Base-by-base conservation (phyloP, 1,140 invertebrate species). In the Zaprionus africanus region DNA sequence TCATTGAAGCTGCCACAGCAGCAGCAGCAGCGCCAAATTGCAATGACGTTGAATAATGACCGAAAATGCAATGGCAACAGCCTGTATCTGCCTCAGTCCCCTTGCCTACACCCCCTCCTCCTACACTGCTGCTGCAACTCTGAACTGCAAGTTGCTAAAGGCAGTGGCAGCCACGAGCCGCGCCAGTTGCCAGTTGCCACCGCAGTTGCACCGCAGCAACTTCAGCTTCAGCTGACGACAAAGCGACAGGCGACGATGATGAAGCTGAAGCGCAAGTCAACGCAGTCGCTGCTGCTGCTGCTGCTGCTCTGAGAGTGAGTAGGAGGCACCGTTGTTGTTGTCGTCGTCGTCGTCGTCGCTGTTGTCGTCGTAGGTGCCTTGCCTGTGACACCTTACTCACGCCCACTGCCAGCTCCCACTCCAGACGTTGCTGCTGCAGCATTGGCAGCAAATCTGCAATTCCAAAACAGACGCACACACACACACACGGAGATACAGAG, bases 1-100 rank as follows among this genome's bases (percentile, higher is more conserved):
- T 88, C 84, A 88, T 88, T 85, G 84, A 78, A 84, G 74, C 80
- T 88, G 83, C 84, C 84, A 82, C 79, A 73, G 63, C 78, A 64
- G 70, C 81, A 51, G 26, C 60, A 22, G 62, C 61, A 70, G 46
- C 80, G 69, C 79, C 82, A 85, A 87, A 76, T 86, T 87, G 85
- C 84, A 88, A 71, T 81, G 84, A 88, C 84, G 84, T 88, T 88
- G 84, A 88, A 90, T 88, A 88, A 88, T 88, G 84, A 88, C 84
- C 84, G 85, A 88, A 88, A 88, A 88, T 87, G 84, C 78, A 87
- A 90, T 88, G 81, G 74, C 73, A 87, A 61, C 81, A 63, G 38
- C 38, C 38, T n/a, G 38, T 41, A 41, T 41, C n/a, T 41, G 38
- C 38, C 38, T 41, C 38, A 22, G 17, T 19, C 46, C 17, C 46